Conservation (phyloP, 2,888 invertebrate genomes). For the Anodontia alba region DNA sequence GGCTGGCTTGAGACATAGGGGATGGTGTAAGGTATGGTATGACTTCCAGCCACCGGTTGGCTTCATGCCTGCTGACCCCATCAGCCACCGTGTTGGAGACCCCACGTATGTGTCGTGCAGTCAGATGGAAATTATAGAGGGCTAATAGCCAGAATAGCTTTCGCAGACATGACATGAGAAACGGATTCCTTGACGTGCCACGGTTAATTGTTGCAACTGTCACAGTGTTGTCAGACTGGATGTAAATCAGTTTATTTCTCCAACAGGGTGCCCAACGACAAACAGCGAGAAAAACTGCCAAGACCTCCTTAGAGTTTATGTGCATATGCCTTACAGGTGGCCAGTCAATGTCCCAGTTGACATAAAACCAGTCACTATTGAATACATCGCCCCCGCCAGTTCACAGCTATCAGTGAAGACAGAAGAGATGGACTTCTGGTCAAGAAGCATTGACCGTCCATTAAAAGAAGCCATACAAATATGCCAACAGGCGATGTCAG, state of each 20-base stretch:
- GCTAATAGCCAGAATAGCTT: no score
- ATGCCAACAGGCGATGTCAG: slow-evolving; percentile 32
- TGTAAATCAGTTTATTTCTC: no score
- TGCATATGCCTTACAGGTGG: no score
- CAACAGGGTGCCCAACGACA: no score
- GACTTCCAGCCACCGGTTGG: not conserved
- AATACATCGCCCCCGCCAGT: slow-evolving; percentile 13
- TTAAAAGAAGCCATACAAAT: slow-evolving; percentile 30
- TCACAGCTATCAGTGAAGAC: slow-evolving; percentile 38
- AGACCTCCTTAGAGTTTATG: no score
- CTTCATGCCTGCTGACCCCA: slow-evolving; percentile 15
- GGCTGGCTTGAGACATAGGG: not conserved
- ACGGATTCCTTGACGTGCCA: no score
- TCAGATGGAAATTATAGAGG: no score
- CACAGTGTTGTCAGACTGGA: no score
- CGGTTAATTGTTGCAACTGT: no score
- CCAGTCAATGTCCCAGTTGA: not conserved
- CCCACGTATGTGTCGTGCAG: no score
- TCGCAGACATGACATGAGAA: no score
- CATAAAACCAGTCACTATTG: slow-evolving; percentile 29
- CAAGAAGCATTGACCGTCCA: slow-evolving; percentile 33
- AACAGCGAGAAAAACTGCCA: no score
- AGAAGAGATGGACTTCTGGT: slow-evolving; percentile 19
- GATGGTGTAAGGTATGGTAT: not conserved
- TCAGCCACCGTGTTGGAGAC: slow-evolving; percentile 2